Base-by-base conservation (phyloP, 2,888 invertebrate genomes). In the Petrophora chlorosata region DNA sequence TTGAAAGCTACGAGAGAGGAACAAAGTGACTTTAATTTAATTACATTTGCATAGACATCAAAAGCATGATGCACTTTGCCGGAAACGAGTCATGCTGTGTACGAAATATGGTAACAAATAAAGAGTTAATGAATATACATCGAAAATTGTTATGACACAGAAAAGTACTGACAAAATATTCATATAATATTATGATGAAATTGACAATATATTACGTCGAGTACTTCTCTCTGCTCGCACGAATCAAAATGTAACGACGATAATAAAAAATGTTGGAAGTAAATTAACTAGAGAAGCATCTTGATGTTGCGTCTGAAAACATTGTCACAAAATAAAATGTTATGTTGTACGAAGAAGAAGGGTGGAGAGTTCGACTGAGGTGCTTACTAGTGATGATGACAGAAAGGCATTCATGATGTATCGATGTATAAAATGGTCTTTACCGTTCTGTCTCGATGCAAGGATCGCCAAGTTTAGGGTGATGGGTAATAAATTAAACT, bases 331-430 rank as follows among this genome's bases (percentile, higher is more conserved):
- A 81, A 74, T 60, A 74, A 81, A 79, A 75, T 56, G 63, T 58
- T 65, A 63, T 57, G 52, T 67, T 72, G 65, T 58, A 83, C 78
- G 77, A 85, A 85, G 82, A 82, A 87, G 80, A 78, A 80, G 70
- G 76, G 76, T 86, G 86, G 85, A 80, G 73, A 86, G 79, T 80
- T 79, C 80, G 80, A 60, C 61, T 56, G 74, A 74, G 63, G 90
- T 89, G 89, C 88, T 82, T 65, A 76, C 88, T 89, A 89, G 82
- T 86, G 87, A 87, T 88, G 82, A 87, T 86, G 86, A 86, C 85
- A 88, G 85, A 82, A 70, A 86, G 85, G 89, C 89, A 89, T 89
- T 88, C 89, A 88, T 84, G 86, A 89, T 80, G 78, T 82, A 88
- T 85, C 85, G 85, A 88, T 58, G 56, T 61, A 61, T 82, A 86